These are phyloP conservation scores for Seriola dumerili DNA, from an alignment of 2,113 vertebrate genomes.

Conservation along the genomic window DNA sequence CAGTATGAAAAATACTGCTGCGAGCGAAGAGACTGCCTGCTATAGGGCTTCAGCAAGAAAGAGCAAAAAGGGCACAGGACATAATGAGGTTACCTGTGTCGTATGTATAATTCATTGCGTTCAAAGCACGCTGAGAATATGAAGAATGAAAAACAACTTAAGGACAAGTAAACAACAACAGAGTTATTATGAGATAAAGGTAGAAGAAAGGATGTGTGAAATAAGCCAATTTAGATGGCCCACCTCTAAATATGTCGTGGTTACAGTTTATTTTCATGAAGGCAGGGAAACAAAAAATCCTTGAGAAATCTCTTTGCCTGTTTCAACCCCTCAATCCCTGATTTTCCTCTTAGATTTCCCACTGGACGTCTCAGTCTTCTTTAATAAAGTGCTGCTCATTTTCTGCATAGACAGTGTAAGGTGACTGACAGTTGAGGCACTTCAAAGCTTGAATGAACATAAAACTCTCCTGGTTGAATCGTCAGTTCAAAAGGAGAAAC, in stretches of 20 bases:
- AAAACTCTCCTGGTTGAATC: neutral
- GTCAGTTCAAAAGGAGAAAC: neutral
- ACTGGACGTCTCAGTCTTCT: neutral
- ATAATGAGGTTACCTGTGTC: conserved; percentile 32
- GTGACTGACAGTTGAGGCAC: neutral
- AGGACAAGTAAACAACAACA: conserved; percentile 41
- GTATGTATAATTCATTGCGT: conserved; percentile 49
- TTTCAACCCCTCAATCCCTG: neutral
- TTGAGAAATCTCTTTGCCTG: neutral
- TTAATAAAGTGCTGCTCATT: conserved; percentile 4
- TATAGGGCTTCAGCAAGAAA: neutral
- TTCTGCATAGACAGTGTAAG: neutral
- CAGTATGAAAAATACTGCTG: neutral
- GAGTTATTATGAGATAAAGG: conserved; percentile 5
- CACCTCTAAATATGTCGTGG: neutral
- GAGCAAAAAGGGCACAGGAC: conserved; percentile 3
- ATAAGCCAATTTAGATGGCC: neutral
- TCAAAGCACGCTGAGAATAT: neutral
- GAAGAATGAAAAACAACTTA: neutral
- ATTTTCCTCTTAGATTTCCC: conserved; percentile 19
- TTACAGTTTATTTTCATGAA: neutral
- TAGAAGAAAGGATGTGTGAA: neutral
- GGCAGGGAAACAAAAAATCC: neutral
- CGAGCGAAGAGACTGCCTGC: neutral
- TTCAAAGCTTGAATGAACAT: no score